phyloP scores from a whole-genome alignment of 2,888 invertebrate species.

The Lysandra coridon region DNA sequence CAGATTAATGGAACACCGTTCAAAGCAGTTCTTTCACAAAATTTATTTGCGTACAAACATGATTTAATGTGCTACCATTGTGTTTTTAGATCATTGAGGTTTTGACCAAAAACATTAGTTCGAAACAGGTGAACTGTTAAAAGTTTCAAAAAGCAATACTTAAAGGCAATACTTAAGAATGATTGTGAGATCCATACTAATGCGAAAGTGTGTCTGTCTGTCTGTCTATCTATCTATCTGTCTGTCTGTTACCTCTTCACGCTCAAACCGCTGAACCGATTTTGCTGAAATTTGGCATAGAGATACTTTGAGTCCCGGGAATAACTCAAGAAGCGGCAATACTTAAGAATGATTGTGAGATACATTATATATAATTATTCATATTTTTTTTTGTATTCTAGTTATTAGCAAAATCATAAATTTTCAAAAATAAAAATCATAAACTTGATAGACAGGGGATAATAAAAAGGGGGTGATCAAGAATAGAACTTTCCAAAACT shows the following conservation, averaged over 20 bases:
- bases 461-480: too few relatives aligned
- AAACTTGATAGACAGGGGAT: neutral
- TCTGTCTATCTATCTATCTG: too few relatives aligned
- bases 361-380: neutral
- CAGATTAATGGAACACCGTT: slow-evolving; percentile 65
- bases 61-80: slow-evolving; percentile 36
- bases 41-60: slow-evolving; percentile 40
- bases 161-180: neutral
- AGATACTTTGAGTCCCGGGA: too few relatives aligned
- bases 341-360: neutral
- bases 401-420: neutral
- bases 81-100: slow-evolving; percentile 19
- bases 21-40: slow-evolving; percentile 50
- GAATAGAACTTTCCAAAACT: neutral
- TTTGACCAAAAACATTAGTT: neutral
- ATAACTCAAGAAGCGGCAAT: too few relatives aligned
- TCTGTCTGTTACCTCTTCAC: too few relatives aligned
- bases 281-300: too few relatives aligned
- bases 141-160: neutral
- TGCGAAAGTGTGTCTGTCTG: too few relatives aligned
- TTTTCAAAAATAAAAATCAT: neutral
- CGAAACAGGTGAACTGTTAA: neutral
- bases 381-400: neutral
- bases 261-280: too few relatives aligned
- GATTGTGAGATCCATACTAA: neutral